Conservation (phyloP, 2,797 vertebrate genomes). For the Lindbergichthys nudifrons region DNA sequence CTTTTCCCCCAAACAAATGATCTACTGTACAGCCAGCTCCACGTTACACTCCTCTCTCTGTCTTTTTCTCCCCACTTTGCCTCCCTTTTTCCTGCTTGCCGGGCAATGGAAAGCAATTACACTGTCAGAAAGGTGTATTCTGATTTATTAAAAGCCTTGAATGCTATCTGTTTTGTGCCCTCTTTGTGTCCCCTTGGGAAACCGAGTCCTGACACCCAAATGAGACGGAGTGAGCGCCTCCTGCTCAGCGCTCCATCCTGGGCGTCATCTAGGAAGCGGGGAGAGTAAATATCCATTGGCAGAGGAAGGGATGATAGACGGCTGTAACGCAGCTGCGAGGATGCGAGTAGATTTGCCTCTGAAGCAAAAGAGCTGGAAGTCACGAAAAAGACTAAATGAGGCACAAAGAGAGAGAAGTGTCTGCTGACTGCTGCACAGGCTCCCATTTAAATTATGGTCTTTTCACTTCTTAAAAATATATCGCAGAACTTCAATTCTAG, state of each 20-base stretch:
- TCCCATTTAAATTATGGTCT: slow-evolving; percentile 53
- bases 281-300: slow-evolving; percentile 79
- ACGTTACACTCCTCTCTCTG: slow-evolving; percentile 75
- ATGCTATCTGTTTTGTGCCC: slow-evolving; percentile 89
- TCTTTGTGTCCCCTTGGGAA: slow-evolving; percentile 78
- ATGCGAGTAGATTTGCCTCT: slow-evolving; percentile 64
- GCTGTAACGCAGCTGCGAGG: slow-evolving; percentile 49
- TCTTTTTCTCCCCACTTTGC: slow-evolving; percentile 53
- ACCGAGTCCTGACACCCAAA: slow-evolving; percentile 79
- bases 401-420: neutral
- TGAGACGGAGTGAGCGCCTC: slow-evolving; percentile 80
- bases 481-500: slow-evolving; percentile 30
- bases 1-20: slow-evolving; percentile 89
- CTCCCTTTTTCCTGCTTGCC: slow-evolving; percentile 71
- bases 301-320: slow-evolving; percentile 61
- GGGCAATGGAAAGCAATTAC: slow-evolving; percentile 94
- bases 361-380: slow-evolving; percentile 37
- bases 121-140: slow-evolving; percentile 95
- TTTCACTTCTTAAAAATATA: slow-evolving; percentile 60
- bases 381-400: slow-evolving; percentile 33
- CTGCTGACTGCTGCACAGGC: slow-evolving; percentile 49
- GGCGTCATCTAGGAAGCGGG: slow-evolving; percentile 66
- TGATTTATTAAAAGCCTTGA: slow-evolving; percentile 95
- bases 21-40: slow-evolving; percentile 92
- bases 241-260: slow-evolving; percentile 66